phyloP scores from a whole-genome alignment of 2,888 invertebrate genomes.

The Sycophila texana region DNA sequence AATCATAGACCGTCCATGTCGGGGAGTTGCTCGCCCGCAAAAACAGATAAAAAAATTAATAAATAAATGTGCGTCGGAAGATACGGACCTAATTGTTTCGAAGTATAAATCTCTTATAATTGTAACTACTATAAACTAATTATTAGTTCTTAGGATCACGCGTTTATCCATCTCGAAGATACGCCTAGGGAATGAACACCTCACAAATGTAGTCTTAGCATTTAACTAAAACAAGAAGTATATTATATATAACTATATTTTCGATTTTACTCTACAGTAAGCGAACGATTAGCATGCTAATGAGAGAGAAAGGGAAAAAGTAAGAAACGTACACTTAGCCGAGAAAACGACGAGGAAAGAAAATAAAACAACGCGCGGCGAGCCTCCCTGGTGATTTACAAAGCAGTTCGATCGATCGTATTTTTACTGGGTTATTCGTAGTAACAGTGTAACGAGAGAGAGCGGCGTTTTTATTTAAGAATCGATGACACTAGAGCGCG shows the following conservation, averaged over 20 bases:
- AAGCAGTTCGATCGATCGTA: constrained; percentile 62
- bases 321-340: constrained; percentile 16
- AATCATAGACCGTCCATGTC: constrained; percentile 66
- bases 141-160: constrained; percentile 37
- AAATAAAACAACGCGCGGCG: constrained; percentile 33
- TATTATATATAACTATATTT: constrained; percentile 64
- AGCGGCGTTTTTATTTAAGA: constrained; percentile 1
- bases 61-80: neutral
- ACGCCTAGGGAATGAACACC: constrained; percentile 46
- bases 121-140: constrained; percentile 43
- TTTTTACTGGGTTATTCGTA: constrained; percentile 34
- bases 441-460: constrained; percentile 6
- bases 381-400: constrained; percentile 61
- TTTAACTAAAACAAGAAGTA: constrained; percentile 34
- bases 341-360: neutral
- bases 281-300: constrained; percentile 20
- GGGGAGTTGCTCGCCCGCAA: constrained; percentile 63
- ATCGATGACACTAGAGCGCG: constrained; percentile 28
- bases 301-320: constrained; percentile 14
- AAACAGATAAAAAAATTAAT: constrained; percentile 30
- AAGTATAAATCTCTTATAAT: neutral
- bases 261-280: constrained; percentile 66
- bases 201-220: constrained; percentile 42
- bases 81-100: constrained; percentile 12
- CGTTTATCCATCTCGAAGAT: constrained; percentile 28